A percentile compares a stretch with the other conserved stretches of the same genome.
Evolutionary conservation across 2,113 vertebrate genomes (phyloP).

Genomic region (Hypomesus transpacificus): DNA sequence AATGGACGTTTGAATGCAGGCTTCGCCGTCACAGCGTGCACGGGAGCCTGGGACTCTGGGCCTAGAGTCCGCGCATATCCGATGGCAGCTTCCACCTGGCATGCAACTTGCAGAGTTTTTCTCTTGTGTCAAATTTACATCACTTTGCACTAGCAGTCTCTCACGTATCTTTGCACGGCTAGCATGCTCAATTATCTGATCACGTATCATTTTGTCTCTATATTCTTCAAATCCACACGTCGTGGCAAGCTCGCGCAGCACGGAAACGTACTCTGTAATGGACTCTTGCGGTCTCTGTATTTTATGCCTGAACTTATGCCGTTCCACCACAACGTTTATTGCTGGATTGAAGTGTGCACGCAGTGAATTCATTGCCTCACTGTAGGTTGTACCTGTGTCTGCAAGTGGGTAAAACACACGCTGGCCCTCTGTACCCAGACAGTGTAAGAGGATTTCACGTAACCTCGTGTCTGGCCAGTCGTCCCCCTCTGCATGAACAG

Average conservation of each 20-base stretch:
- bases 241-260: background rate
- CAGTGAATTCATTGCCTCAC: background rate
- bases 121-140: no score
- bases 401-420: conserved; percentile 15
- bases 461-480: conserved; percentile 21
- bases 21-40: no score
- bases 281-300: conserved; percentile 3
- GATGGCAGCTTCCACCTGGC: no score
- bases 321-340: conserved; percentile 14
- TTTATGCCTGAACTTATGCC: conserved; percentile 8
- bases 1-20: background rate
- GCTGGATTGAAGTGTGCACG: conserved; percentile 13
- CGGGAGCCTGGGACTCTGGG: no score
- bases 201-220: background rate
- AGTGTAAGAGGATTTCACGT: conserved; percentile 13
- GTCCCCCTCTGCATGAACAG: conserved; percentile 9
- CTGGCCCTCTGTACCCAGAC: conserved; percentile 14
- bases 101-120: no score
- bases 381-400: conserved; percentile 17
- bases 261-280: background rate
- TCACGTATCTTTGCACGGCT: no score
- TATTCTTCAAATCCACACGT: conserved; percentile 4
- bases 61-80: no score
- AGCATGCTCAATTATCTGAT: background rate
- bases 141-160: no score